Evolutionary conservation across 2,888 invertebrate genomes (phyloP), one percentile per base, ranked within the genome.

Genomic region (Microdon myrmicae): DNA sequence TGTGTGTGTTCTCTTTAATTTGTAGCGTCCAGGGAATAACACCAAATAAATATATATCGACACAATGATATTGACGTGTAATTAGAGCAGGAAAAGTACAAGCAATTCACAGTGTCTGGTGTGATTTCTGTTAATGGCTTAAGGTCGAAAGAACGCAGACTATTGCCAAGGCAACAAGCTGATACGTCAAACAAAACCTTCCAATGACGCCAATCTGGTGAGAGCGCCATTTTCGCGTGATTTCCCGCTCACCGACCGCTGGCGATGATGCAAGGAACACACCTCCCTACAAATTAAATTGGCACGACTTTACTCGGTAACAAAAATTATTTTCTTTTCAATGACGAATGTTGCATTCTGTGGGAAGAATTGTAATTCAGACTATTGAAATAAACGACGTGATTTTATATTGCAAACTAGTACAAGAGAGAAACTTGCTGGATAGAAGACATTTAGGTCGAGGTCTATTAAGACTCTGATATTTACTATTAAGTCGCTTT

Each of bases 241-340:
- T n/a, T n/a, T n/a, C n/a, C n/a, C n/a, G 35, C 19, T 28, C 14
- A 25, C 14, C 16, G 31, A 31, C 4, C n/a, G 37, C 26, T 31
- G 47, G 23, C 35, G 47, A 59, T 59, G 66, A 54, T 66, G 53
- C 53, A 48, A 59, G 48, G 44, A 54, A 66, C 66, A 66, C 66
- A 59, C 66, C 66, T 66, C 66, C 48, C 51, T 53, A 47, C 38
- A 32, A 53, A 47, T 47, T 47, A 29, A 58, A 53, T 64, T 64
- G 64, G 64, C 51, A 64, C 51, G 49, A 6, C 41, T 35, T n/a
- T 23, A n/a, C n/a, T 28, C 13, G 26, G 13, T 29, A 16, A 25
- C 4, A 9, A 9, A 32, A 17, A 37, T 58, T 53, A 16, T 34
- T 53, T 35, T 44, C 19, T 31, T 47, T 41, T 58, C 6, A 39